Base-by-base conservation (phyloP, 2,888 invertebrate genomes). In the Petrophora chlorosata region DNA sequence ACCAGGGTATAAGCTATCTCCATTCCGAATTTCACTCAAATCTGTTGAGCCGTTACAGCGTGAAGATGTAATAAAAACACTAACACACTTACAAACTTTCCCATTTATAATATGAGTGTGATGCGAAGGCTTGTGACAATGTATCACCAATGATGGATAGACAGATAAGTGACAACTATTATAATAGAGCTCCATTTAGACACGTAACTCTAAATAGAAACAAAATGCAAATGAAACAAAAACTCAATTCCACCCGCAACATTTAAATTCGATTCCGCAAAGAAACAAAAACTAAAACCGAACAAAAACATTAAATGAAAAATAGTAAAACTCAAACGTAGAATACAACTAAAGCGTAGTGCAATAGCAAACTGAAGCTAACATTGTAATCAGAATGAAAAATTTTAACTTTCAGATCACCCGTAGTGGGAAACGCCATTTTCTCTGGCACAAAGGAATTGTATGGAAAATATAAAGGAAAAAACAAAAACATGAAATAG, bases 341-440 rank as follows among this genome's bases (percentile, higher is more conserved):
- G 29, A 29, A 39, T 19, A 47, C 36, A 44, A 35, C 14, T 12
- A 17, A 22, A 22, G 2, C 25, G 26, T 1, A 25, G 5, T n/a
- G 13, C 12, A 43, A 48, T n/a, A 57, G 32, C 48, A 42, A 52
- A 47, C 42, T 41, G 42, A 36, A 35, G 39, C 49, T 39, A 33
- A 45, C 59, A 47, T 56, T 65, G 61, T 65, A 70, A 71, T 73
- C 65, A 53, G 58, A 65, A 77, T 81, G 79, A 80, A 79, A 79
- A 81, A 82, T 79, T 75, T 72, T 66, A 52, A 58, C 67, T 43
- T 65, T 69, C 61, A 79, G 74, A 79, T 79, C 76, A 75, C 70
- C 50, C 60, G 57, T 67, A 68, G 70, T 67, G 66, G 66, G 65
- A 70, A 65, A 61, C 55, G 34, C 34, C 46, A 53, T 60, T 60